Base-by-base conservation (phyloP, 92 coral and sea anemone genomes). In the Phenganax marumi region DNA sequence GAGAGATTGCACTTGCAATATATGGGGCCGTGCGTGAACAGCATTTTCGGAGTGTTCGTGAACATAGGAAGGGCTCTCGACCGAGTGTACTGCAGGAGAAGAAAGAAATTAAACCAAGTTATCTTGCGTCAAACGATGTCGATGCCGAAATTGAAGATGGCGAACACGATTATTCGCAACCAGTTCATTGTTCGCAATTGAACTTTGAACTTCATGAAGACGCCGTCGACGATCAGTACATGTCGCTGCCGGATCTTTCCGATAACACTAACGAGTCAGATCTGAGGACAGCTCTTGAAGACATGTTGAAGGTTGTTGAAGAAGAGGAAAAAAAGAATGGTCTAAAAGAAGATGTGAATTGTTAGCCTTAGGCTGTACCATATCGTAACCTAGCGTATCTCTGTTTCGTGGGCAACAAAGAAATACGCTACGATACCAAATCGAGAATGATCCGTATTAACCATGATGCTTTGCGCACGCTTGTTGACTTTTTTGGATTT, bases 1-100 rank as follows among this genome's bases (percentile, higher is more conserved):
- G 87, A 19, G 84, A 92, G 22, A 92, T 95, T 50, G 95, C 90
- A 23, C 66, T 89, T 23, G 97, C 98, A 0, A 85, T 95, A 12
- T 95, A 92, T 71, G 91, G 96, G 1, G 92, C 97, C 10, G 93
- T 90, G 80, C 89, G 98, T 8, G 98, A 91, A 65, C 92, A 91
- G 26, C 97, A 95, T 80, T 95, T 95, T 82, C 91, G 89, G 63
- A 90, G 89, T 63, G 87, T 95, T 14, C 88, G 98, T 14, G 86
- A 91, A 21, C 90, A 92, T 16, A 85, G 97, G 52, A 83, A 83
- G 48, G 89, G 75, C 75, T 85, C 92, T 71, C 83, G 83, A 49
- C 53, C 54, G 39, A 26, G 54, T 21, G 73, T 47, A 12, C 68
- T 78, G 50, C 52, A 62, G 22, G 70, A 46, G 16, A 60, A 78